Evolutionary conservation across 2,797 vertebrate genomes (phyloP).

Genomic region (Heliangelus exortis): DNA sequence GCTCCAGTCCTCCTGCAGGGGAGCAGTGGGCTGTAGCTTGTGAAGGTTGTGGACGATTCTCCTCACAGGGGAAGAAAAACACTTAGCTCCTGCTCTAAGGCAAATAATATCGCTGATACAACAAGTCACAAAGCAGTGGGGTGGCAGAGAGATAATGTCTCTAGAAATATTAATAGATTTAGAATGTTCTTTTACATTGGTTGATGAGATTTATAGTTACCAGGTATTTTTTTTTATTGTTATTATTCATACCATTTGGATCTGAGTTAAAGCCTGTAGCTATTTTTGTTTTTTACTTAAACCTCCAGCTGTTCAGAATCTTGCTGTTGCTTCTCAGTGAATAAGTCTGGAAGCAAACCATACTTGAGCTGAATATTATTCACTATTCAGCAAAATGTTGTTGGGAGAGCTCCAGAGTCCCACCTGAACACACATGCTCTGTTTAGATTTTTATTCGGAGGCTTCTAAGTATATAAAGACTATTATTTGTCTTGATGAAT

Average conservation of each 20-base stretch:
- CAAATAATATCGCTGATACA: conserved; percentile 84
- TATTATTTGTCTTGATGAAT: conserved; percentile 31
- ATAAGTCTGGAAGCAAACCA: conserved; percentile 69
- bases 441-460: conserved; percentile 7
- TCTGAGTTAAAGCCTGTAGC: conserved; percentile 78
- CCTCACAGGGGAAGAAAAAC: conserved; percentile 81
- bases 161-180: conserved; percentile 86
- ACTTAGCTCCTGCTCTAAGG: conserved; percentile 85
- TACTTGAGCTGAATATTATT: conserved; percentile 77
- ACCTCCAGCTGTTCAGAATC: conserved; percentile 81
- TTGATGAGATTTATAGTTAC: conserved; percentile 84
- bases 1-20: conserved; percentile 80
- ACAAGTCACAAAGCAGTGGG: conserved; percentile 84
- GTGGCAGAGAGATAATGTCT: conserved; percentile 82
- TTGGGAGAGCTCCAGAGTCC: conserved; percentile 62
- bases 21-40: conserved; percentile 83
- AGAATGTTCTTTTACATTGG: conserved; percentile 81
- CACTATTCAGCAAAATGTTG: conserved; percentile 76
- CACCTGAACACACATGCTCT: conserved; percentile 53
- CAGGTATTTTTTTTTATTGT: conserved; percentile 79
- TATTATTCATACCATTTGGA: conserved; percentile 80
- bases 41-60: conserved; percentile 80
- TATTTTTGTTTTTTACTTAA: conserved; percentile 82
- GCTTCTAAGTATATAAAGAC: conserved; percentile 34
- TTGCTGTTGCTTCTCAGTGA: conserved; percentile 70